Evolutionary conservation across 2,797 vertebrate genomes (phyloP), one percentile per base, ranked within the genome.

Genomic region (Distichodus sexfasciatus): DNA sequence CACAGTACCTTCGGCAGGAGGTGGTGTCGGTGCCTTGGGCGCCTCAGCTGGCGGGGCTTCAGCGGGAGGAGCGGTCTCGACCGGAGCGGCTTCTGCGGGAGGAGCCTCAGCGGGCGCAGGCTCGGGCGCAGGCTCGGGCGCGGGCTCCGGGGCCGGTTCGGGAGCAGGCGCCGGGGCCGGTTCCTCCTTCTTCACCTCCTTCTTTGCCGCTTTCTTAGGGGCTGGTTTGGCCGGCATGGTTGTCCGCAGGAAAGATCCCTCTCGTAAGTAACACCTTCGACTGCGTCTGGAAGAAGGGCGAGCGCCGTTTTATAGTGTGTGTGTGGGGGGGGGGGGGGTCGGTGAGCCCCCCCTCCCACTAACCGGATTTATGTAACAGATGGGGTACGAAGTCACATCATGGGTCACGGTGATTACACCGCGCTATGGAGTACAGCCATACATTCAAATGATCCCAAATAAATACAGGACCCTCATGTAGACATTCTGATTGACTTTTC

Each of bases 171-270:
- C 83, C 0, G 87, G 72, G 31, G 84, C 48, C 1, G 80, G 69
- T 9, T 78, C 81, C 29, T 81, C 86, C 73, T 85, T 82, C 21
- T 89, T 65, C 51, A 21, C 81, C 76, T 87, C 85, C 31, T 76
- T 72, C 2, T 81, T 84, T 68, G 88, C 86, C 6, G 89, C 84
- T 54, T 87, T 93, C 86, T 93, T 93, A 0, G 92, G 87, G 75
- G 91, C 86, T 82, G 90, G 86, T 87, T 95, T 95, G 61, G 91
- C 81, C 0, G 93, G 93, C 94, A 96, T 96, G 71, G 28, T 72
- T 51, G 43, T 76, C 54, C 61, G 31, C 60, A 66, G 48, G 33
- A 66, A 67, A 85, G 82, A 86, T 86, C 87, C 89, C 71, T 66
- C 85, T 87, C 79, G 66, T 77, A 51, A 60, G 63, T 76, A 86